Base-by-base conservation (phyloP, 1,140 invertebrate genomes). In the Drosophila leontia region DNA sequence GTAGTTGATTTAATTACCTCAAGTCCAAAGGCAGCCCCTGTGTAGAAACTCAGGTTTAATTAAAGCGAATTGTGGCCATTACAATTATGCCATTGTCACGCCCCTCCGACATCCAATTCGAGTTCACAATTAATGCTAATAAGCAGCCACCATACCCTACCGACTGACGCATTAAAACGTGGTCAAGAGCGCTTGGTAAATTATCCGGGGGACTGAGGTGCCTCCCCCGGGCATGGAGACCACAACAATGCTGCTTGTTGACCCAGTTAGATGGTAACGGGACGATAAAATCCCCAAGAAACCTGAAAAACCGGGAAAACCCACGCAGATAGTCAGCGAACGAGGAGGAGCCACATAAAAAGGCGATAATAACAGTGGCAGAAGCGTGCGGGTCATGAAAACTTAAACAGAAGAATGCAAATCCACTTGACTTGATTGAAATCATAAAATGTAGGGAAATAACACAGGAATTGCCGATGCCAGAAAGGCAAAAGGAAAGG, bases 341-440 rank as follows among this genome's bases (percentile, higher is more conserved):
- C 35, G 55, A 45, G 59, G 7, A 15, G 26, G 23, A 37, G 26
- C 64, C 59, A 29, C 39, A 76, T 68, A 72, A 48, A 74, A 39
- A 48, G 68, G 69, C 70, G 75, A 88, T 78, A 88, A 77, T 80
- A 59, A 76, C 65, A 64, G 61, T 64, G 67, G 17, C 59, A 67
- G 48, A 51, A 65, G 42, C 71, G 61, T 61, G 42, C 50, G 63
- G 62, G 55, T 60, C 75, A 78, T 82, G 80, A 82, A 80, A 83
- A 78, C 68, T 84, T 58, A 74, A 87, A 69, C 63, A 67, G 53
- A 39, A 63, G 76, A 80, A 82, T 85, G 78, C 55, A 90, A 82
- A 82, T 82, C 85, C 85, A 90, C 85, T 90, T 85, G 81, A 79
- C 81, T 90, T 90, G 85, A 90, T 90, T 90, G 86, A 90, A 90